Evolutionary conservation across 2,888 invertebrate genomes (phyloP), one percentile per base, ranked within the genome.

Genomic region (Tholera decimalis): DNA sequence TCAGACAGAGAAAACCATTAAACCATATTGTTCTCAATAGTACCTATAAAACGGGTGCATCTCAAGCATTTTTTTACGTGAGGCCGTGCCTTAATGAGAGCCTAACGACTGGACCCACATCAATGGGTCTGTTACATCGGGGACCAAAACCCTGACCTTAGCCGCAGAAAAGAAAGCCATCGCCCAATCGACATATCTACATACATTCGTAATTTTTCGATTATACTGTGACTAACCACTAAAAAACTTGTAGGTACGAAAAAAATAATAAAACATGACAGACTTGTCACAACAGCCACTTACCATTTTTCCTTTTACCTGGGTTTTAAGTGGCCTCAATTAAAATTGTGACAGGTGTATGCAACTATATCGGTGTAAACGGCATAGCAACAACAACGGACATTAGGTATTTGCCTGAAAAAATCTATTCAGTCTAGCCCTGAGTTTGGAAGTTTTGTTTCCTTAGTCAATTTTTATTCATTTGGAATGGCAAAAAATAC

Each of bases 331-430:
- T 53, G 56, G 26, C 56, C 35, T 53, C 8, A 43, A 53, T 47
- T 43, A 53, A 28, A 55, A 22, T 28, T 41, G 30, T 30, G 35
- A 70, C 51, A 59, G 35, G 18, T 53, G 56, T 20, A 28, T 8
- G 0, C 20, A 47, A 20, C 9, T n/a, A 37, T 47, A 56, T 51
- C 37, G 6, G 15, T 24, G 13, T 6, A 22, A 7, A 30, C 7
- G 7, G 28, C 64, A 11, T 54, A 44, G 13, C 24, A 24, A 56
- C 44, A 46, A 0, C 0, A 46, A 26, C 22, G 4, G 20, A 20
- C 1, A 18, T 47, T 18, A 3, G 18, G 0, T n/a, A n/a, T n/a
- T n/a, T n/a, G n/a, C n/a, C n/a, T n/a, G n/a, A n/a, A n/a, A n/a
- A n/a, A n/a, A n/a, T n/a, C n/a, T n/a, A n/a, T n/a, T n/a, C n/a